Conservation (phyloP, 2,113 vertebrate species). For the Sprattus sprattus region DNA sequence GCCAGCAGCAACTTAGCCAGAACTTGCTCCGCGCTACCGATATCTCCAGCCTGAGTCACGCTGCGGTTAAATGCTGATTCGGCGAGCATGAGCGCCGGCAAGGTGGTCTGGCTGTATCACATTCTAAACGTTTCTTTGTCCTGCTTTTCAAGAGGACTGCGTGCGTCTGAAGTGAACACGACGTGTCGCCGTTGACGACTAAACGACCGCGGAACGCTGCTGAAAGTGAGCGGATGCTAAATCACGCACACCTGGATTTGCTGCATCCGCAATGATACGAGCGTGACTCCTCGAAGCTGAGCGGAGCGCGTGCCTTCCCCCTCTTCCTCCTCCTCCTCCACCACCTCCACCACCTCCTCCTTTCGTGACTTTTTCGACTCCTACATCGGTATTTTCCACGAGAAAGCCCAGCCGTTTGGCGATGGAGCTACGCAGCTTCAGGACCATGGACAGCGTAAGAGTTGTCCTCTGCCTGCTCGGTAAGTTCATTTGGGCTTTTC, state of each 20-base stretch:
- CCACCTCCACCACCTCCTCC: background rate
- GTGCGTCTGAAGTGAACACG: background rate
- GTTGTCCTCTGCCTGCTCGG: constrained; percentile 61
- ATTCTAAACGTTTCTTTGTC: background rate
- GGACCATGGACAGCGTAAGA: constrained; percentile 68
- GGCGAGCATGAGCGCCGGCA: background rate
- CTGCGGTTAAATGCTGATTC: constrained; percentile 17
- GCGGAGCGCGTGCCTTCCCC: constrained; percentile 42
- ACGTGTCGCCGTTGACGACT: background rate
- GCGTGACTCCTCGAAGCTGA: constrained; percentile 61
- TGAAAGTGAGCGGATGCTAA: constrained; percentile 52
- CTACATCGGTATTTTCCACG: constrained; percentile 41
- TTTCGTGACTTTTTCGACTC: constrained; percentile 37
- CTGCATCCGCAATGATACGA: constrained; percentile 66
- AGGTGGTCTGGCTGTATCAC: background rate
- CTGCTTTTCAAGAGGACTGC: background rate
- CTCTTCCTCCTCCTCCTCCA: background rate
- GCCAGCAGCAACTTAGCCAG: constrained; percentile 21
- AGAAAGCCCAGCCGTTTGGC: constrained; percentile 45
- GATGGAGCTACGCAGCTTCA: constrained; percentile 66
- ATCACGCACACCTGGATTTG: constrained; percentile 62
- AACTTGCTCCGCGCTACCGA: constrained; percentile 31
- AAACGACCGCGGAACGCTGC: constrained; percentile 40
- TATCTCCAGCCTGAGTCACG: constrained; percentile 20
- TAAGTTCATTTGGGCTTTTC: constrained; percentile 51